Evolutionary conservation across 2,888 invertebrate genomes (phyloP), one percentile per base, ranked within the genome.

Genomic region (Leptura quadrifasciata): DNA sequence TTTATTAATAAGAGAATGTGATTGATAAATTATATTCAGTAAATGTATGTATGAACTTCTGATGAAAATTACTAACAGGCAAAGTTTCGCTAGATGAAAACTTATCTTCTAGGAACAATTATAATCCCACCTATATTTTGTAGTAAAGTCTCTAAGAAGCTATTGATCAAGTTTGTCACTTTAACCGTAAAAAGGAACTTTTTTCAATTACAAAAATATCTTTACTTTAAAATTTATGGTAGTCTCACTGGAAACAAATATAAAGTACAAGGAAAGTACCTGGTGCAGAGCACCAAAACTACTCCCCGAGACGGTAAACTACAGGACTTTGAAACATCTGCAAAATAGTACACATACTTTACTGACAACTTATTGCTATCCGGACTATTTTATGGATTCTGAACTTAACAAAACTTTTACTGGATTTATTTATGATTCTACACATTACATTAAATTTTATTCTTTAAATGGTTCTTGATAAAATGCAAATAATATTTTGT

Each of bases 311-410:
- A 72, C 72, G 68, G 72, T 60, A 78, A 78, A 76, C 72, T 78
- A 74, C 72, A 68, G 64, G 72, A 78, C 72, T 76, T 77, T 58
- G 72, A 65, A 75, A 77, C 75, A 77, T 77, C 76, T 76, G 76
- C 74, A 76, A 74, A 76, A 76, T 77, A 74, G 76, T 75, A 60
- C 72, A 76, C 67, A 77, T 76, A 77, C 77, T 77, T 76, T 61
- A 77, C 63, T 65, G 76, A 63, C 72, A 74, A 71, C 65, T 76
- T 79, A 73, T 76, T 60, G 63, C 76, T 63, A n/a, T 64, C 61
- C 71, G 61, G 65, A 74, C 72, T 65, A 72, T 76, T 79, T 79
- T 74, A 74, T 77, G 70, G 69, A 69, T 73, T 67, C 61, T 6
- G 47, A 74, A 74, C 64, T 79, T 69, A 20, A 10, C 55, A 31